Percentiles rank a stretch among this genome's conserved stretches.
These are phyloP conservation scores for Calidris pugnax DNA, from an alignment of 2,113 vertebrate genomes.

Conservation along the genomic window DNA sequence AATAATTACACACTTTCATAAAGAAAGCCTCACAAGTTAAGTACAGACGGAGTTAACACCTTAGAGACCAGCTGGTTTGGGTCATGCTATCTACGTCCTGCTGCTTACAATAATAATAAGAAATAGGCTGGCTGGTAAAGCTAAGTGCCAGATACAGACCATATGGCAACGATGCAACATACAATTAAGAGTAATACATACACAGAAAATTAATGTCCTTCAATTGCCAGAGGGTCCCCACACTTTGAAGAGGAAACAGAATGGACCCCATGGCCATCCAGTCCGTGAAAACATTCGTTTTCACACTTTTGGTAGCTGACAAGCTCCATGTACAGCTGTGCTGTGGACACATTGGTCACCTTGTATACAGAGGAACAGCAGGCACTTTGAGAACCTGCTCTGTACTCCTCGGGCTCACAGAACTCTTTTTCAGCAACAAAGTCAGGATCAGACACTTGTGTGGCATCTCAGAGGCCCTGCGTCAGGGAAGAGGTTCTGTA, in stretches of 20 bases:
- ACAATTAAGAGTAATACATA: background rate
- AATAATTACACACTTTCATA: background rate
- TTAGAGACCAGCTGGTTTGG: slow-evolving; percentile 10
- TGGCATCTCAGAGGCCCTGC: background rate
- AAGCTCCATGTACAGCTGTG: background rate
- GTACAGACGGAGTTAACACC: background rate
- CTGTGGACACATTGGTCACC: background rate
- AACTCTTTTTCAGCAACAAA: background rate
- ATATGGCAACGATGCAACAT: background rate
- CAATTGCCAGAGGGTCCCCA: background rate
- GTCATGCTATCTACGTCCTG: background rate
- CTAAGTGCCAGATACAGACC: background rate
- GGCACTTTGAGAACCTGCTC: background rate
- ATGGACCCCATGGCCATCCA: background rate
- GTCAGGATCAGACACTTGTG: background rate
- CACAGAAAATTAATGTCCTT: background rate
- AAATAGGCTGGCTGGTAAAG: background rate
- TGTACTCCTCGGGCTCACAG: background rate
- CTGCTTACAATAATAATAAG: background rate
- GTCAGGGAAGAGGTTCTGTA: background rate
- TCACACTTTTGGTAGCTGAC: background rate
- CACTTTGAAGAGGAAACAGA: fast-evolving
- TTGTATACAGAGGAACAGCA: background rate
- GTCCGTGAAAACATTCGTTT: background rate
- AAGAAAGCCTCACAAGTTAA: background rate